Base-by-base conservation (phyloP, 2,888 invertebrate genomes). In the Lepeophtheirus nordmannii region DNA sequence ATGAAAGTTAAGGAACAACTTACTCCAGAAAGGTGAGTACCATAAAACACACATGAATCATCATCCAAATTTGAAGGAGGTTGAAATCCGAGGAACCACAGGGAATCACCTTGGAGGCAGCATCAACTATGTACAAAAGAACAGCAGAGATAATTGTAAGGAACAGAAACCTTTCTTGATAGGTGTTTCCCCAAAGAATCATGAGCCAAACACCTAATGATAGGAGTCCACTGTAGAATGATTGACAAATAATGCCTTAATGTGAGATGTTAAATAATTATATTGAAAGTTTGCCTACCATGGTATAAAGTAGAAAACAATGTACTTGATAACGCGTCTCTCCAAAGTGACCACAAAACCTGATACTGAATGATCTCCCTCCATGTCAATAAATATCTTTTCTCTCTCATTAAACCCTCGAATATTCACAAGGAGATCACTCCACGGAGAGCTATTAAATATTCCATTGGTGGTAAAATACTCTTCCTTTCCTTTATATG, bases 131-230 rank as follows among this genome's bases (percentile, higher is more conserved):
- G 53, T 46, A 46, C 5, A 46, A 17, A 17, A 46, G 53, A 17
- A 46, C 5, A 17, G 17, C 53, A 17, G 53, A 46, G 17, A 46
- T 17, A 46, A 46, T n/a, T 2, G 17, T 17, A 14, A 46, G 53
- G 17, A 46, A 46, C n/a, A 46, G 8, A 17, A 46, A 46, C 17
- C 53, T 14, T 17, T 46, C 53, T 3, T 46, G n/a, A 46, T 46
- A 46, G 53, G 53, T 46, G 8, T 46, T 46, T 14, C 53, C 53
- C 53, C 53, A 46, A 8, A 46, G 53, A 8, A 46, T 46, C 53
- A 46, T 46, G 53, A 46, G 53, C 53, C 53, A 46, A n/a, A 46
- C 53, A 46, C 53, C 53, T 8, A 46, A 46, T 5, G 53, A 46
- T 46, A 46, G 5, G 53, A 46, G 17, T 3, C 2, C 53, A 46